Conservation (phyloP, 1,140 invertebrate species). For the Drosophila tani region DNA sequence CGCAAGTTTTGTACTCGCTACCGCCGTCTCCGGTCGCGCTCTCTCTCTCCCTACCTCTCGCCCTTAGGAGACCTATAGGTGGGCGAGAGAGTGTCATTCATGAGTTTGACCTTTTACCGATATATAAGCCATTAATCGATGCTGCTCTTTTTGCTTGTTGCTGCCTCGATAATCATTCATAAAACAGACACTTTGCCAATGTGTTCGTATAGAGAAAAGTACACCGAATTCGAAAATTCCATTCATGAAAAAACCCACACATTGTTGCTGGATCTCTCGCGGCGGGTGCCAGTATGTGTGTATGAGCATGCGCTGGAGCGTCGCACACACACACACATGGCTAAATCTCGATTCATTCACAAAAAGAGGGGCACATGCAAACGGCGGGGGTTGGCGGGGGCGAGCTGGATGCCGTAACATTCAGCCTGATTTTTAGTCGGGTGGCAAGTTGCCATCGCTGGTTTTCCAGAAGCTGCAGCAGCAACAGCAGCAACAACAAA, state of each 20-base stretch:
- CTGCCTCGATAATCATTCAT: slow-evolving; percentile 73
- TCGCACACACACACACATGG: slow-evolving; percentile 44
- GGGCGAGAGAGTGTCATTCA: slow-evolving; percentile 46
- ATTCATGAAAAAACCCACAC: slow-evolving; percentile 84
- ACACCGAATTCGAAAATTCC: slow-evolving; percentile 82
- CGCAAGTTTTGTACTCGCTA: slow-evolving; percentile 48
- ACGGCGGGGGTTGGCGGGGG: slow-evolving; percentile 44
- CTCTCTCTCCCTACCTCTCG: background rate
- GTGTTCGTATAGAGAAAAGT: slow-evolving; percentile 73
- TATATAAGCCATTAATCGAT: slow-evolving; percentile 49
- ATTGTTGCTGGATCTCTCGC: slow-evolving; percentile 63
- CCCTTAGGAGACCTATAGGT: slow-evolving; percentile 8
- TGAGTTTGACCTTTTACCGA: slow-evolving; percentile 56
- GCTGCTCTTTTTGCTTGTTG: slow-evolving; percentile 38
- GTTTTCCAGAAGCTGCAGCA: slow-evolving; percentile 56
- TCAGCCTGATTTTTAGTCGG: slow-evolving; percentile 43
- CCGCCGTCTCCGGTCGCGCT: slow-evolving; percentile 5
- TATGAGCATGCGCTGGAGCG: slow-evolving; percentile 67
- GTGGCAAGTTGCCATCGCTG: slow-evolving; percentile 65
- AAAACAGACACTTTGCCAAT: slow-evolving; percentile 60
- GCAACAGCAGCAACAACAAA: slow-evolving; percentile 54
- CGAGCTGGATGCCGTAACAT: slow-evolving; percentile 69
- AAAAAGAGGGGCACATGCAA: slow-evolving; percentile 73
- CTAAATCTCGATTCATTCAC: slow-evolving; percentile 70
- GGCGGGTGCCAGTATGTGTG: slow-evolving; percentile 53